Evolutionary conservation across 2,888 invertebrate species (phyloP), one percentile per base, ranked within the genome.

Genomic region (Tetramorium bicarinatum): DNA sequence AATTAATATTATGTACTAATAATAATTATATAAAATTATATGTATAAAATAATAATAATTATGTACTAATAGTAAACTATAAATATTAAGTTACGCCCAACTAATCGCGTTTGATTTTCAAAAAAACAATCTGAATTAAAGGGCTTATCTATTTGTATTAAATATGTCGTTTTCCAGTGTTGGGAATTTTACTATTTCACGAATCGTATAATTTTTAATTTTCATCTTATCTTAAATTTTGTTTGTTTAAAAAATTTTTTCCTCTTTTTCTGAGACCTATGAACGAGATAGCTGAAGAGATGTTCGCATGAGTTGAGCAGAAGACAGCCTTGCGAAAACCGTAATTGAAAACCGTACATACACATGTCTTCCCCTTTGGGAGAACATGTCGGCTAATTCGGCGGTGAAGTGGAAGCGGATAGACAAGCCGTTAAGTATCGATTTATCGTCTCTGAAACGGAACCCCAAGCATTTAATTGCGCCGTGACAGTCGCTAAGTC

Each of bases 401-500:
- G 59, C 74, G 47, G 74, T 80, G 47, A 72, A 80, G 74, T 80
- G 59, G 79, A 80, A 80, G 47, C 74, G 41, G 47, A 72, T 71
- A 71, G 79, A 72, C 79, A 80, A 80, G 79, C 59, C 47, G 59
- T 80, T 72, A 80, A 80, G 79, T 83, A 85, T 83, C 85, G 83
- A 83, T 85, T 85, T 85, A 83, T 85, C 83, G 82, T 77, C 56
- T 21, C 38, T 61, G 67, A 83, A 74, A 79, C 59, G 79, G 83
- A 74, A 44, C 25, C 52, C 21, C 54, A 56, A 74, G 67, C 64
- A 79, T 85, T 85, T 85, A 83, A 85, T 83, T 85, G 82, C 82
- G 47, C 21, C 38, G 54, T 49, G 72, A 72, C 79, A 80, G 72
- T 80, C 47, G 47, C 72, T 25, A 80, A 80, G 79, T 80, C 59